Evolutionary conservation across 2,113 vertebrate species (phyloP).

Genomic region (Thermophis baileyi): DNA sequence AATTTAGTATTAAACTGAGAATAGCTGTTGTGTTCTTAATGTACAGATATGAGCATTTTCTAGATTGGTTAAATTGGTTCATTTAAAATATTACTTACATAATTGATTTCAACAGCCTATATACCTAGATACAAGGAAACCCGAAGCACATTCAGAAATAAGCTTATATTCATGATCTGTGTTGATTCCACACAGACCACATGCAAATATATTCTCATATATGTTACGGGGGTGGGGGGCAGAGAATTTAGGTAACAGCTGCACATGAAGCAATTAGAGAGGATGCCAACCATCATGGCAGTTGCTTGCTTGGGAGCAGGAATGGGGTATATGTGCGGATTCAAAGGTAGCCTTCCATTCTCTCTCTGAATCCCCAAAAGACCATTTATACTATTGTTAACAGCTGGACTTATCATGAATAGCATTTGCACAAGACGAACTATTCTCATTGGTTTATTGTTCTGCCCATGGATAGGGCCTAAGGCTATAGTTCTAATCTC

Average conservation of each 20-base stretch:
- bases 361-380: not conserved
- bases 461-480: not conserved
- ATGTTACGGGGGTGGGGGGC: too few relatives aligned
- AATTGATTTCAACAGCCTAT: not conserved
- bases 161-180: not conserved
- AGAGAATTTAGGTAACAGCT: not conserved
- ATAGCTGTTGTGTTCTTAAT: conserved; percentile 68
- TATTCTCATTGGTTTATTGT: not conserved
- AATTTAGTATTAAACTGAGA: conserved; percentile 68
- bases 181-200: not conserved
- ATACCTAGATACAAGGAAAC: not conserved
- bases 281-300: not conserved
- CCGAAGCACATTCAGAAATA: not conserved
- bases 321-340: not conserved
- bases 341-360: not conserved
- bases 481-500: not conserved
- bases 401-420: not conserved
- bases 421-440: not conserved
- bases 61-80: conserved; percentile 53
- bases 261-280: not conserved
- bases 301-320: not conserved
- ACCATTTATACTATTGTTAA: not conserved
- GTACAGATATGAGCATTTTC: conserved; percentile 51
- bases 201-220: not conserved
- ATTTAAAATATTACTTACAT: not conserved